Base-by-base conservation (phyloP, 1,140 invertebrate species). In the Pseudomyrmex sp. region DNA sequence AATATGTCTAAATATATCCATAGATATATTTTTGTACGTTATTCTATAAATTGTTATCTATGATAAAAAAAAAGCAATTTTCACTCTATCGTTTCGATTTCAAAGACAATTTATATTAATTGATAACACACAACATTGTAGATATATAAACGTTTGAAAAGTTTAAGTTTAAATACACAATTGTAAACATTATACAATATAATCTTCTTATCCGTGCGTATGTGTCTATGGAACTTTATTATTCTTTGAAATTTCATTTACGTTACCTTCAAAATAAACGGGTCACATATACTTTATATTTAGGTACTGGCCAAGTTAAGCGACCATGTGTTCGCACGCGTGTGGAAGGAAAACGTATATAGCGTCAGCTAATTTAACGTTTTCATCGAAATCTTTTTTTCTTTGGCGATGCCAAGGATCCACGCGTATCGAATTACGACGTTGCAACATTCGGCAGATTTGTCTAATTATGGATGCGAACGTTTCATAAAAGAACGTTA, bases 201-300 rank as follows among this genome's bases (percentile, higher is more conserved):
- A 15, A 56, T 66, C 12, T 0, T 35, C 5, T 35, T 1, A 35
- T 35, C 5, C 35, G 15, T 59, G 59, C 5, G 18, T 2, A 56
- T 12, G 4, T 48, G 10, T 50, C n/a, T 35, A 48, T n/a, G n/a
- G 69, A 59, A 72, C 35, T 59, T 59, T 7, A 50, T 80, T 50
- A 23, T 80, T 50, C 15, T 48, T 59, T n/a, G 66, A 70, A 72
- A 72, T 23, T 72, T 59, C 44, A 70, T 48, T 79, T 72, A 59
- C 20, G 15, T 15, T n/a, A 50, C 56, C 20, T 80, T 72, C 76
- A 72, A 69, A 72, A 80, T 72, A 72, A 70, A 56, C n/a, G 54
- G 54, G 20, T 70, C 58, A 10, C 75, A 65, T 76, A 54, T 59
- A 26, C 46, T 87, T 35, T 87, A 87, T 86, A 86, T 87, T 86